phyloP scores from a whole-genome alignment of 2,888 invertebrate species.

The Xylota sylvarum region DNA sequence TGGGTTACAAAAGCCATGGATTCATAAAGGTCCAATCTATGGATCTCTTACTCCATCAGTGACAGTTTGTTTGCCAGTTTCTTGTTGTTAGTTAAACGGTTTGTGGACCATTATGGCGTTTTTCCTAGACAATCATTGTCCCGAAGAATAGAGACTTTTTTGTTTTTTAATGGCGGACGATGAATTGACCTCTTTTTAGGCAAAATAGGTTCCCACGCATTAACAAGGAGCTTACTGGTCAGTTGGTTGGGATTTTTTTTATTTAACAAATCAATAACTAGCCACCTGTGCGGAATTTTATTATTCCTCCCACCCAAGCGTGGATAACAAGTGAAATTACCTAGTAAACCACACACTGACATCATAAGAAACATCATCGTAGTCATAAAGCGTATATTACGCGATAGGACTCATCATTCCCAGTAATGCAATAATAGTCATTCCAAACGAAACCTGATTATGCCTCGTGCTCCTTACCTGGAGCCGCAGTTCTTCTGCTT shows the following conservation, averaged over 20 bases:
- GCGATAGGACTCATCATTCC: slow-evolving; percentile 69
- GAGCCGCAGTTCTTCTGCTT: slow-evolving; percentile 70
- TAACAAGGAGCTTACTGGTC: slow-evolving; percentile 32
- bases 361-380: slow-evolving; percentile 65
- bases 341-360: slow-evolving; percentile 58
- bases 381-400: slow-evolving; percentile 68
- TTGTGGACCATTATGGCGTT: slow-evolving; percentile 23
- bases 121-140: slow-evolving; percentile 34
- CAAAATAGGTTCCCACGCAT: slow-evolving; percentile 65
- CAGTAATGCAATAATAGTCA: slow-evolving; percentile 69
- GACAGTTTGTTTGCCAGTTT: slow-evolving; percentile 50
- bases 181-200: slow-evolving; percentile 57
- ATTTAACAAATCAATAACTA: slow-evolving; percentile 29
- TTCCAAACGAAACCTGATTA: slow-evolving; percentile 71
- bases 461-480: slow-evolving; percentile 77
- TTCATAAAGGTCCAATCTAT: slow-evolving; percentile 58
- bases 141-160: slow-evolving; percentile 31
- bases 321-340: slow-evolving; percentile 56
- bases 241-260: slow-evolving; percentile 8
- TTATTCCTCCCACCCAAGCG: slow-evolving; percentile 68
- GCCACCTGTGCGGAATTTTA: slow-evolving; percentile 63
- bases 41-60: slow-evolving; percentile 38
- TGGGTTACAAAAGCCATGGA: slow-evolving; percentile 59
- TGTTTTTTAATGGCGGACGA: slow-evolving; percentile 8
- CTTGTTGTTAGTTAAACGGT: slow-evolving; percentile 45